Base-by-base conservation (phyloP, 92 coral and sea anemone genomes). In the Phenganax stokvisi region DNA sequence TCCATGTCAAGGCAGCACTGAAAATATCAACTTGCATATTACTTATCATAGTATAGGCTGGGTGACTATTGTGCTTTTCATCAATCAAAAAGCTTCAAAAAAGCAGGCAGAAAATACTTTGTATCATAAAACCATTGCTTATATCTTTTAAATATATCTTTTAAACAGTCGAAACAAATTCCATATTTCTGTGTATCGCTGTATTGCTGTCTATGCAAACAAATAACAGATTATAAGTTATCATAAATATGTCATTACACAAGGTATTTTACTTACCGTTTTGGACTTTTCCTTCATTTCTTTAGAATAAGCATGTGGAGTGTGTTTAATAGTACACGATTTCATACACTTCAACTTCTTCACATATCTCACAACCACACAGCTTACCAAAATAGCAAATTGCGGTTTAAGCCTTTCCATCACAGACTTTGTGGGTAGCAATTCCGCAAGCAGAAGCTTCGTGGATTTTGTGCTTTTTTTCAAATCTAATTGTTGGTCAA, bases 1-100 rank as follows among this genome's bases (percentile, higher is more conserved):
- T 69, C 52, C 74, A 69, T 69, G 52, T 51, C 74, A 30, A 69
- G n/a, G 74, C 74, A 69, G 30, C 74, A 69, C 74, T 69, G 27
- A 13, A 59, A 59, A 59, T 25, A 13, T 59, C 16, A 59, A 59
- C 0, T 59, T 59, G 65, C 65, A 59, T 13, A 59, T 59, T 13
- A 59, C 65, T 59, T n/a, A n/a, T n/a, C n/a, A n/a, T 37, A 1
- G 4, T 37, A 37, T 37, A 37, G 47, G 47, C 47, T 37, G 47
- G 47, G 47, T 37, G 47, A 37, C 4, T 37, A 37, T 37, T 37
- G 47, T 37, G 47, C 47, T 37, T 37, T 37, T 37, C 47, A 4
- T 4, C 47, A 37, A 37, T 37, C 47, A 37, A 37, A 37, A 37
- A 37, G 47, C 47, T 37, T 37, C 47, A 37, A 37, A 37, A 37